Base-by-base conservation (phyloP, 1,140 invertebrate genomes). In the Lucilia cuprina region DNA sequence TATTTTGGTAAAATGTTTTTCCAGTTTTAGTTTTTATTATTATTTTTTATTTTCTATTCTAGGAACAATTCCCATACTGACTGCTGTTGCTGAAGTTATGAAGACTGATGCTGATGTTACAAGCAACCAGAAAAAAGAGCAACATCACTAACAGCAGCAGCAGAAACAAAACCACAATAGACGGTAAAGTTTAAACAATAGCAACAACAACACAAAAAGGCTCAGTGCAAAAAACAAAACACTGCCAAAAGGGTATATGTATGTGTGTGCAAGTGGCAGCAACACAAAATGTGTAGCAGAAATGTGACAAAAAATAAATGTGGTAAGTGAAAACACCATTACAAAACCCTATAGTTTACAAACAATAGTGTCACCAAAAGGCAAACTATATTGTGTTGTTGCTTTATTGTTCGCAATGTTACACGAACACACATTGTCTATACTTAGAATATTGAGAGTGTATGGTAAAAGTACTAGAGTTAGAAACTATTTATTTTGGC, bases 301-400 rank as follows among this genome's bases (percentile, higher is more conserved):
- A 55, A 55, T 55, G 12, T 55, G 41, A 55, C 50, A 55, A n/a
- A 41, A 41, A 41, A 41, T 41, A 41, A 41, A 41, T 8, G 41
- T 41, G 41, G 41, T 41, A 41, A 55, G 50, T 12, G 50, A 55
- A 55, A 55, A 12, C 7, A 12, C n/a, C 21, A 19, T 70, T 10
- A 21, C 21, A 7, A 70, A 70, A 70, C n/a, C 60, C 65, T 9
- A 8, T 65, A 47, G 75, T 47, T 3, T 25, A 80, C 2, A 80
- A 80, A 80, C 77, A 80, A 80, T 80, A 80, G 41, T 80, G 77
- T 80, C 77, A 80, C 77, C 77, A 80, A 80, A 80, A 80, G 77
- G 77, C 77, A 80, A 80, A 80, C 77, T 80, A 21, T n/a, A 30
- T 30, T 30, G 25, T 30, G 25, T 41, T 10, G 41, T 41, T 41